Conservation (phyloP, 1,140 invertebrate genomes). For the Papilio polyxenes region DNA sequence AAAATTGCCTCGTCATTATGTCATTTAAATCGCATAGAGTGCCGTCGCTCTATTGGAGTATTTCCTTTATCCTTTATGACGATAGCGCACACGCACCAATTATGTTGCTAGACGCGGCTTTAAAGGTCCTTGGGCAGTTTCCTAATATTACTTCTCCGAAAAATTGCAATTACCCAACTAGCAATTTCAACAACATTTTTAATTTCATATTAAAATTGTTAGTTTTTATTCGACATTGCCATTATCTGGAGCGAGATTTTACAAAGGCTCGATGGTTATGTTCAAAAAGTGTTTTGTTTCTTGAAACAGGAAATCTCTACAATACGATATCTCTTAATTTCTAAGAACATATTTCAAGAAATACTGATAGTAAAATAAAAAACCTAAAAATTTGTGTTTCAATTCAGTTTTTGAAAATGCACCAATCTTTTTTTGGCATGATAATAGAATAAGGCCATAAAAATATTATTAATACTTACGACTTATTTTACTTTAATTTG, state of each 20-base stretch:
- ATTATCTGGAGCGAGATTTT: not conserved
- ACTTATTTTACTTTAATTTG: slow-evolving; percentile 13
- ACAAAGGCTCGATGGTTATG: not conserved
- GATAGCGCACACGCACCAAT: slow-evolving; percentile 77
- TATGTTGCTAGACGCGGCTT: slow-evolving; percentile 67
- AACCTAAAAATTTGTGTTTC: too few relatives aligned
- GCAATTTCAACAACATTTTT: not conserved
- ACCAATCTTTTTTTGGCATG: not conserved
- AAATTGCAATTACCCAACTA: slow-evolving; percentile 1
- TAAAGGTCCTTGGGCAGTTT: slow-evolving; percentile 62
- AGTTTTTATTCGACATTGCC: not conserved
- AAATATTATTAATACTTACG: not conserved
- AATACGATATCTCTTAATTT: too few relatives aligned
- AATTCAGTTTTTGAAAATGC: too few relatives aligned
- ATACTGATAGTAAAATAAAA: too few relatives aligned
- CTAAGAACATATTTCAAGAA: too few relatives aligned
- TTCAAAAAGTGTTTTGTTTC: not conserved
- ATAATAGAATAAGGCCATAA: not conserved
- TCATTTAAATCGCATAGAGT: slow-evolving; percentile 81
- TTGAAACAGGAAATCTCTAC: too few relatives aligned
- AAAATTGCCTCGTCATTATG: slow-evolving; percentile 80
- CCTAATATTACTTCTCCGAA: slow-evolving; percentile 34
- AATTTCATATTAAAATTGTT: not conserved
- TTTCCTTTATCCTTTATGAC: slow-evolving; percentile 80
- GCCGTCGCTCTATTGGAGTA: slow-evolving; percentile 78